Evolutionary conservation across 2,888 invertebrate species (phyloP), one percentile per base, ranked within the genome.

Genomic region (Tethea ocularis): DNA sequence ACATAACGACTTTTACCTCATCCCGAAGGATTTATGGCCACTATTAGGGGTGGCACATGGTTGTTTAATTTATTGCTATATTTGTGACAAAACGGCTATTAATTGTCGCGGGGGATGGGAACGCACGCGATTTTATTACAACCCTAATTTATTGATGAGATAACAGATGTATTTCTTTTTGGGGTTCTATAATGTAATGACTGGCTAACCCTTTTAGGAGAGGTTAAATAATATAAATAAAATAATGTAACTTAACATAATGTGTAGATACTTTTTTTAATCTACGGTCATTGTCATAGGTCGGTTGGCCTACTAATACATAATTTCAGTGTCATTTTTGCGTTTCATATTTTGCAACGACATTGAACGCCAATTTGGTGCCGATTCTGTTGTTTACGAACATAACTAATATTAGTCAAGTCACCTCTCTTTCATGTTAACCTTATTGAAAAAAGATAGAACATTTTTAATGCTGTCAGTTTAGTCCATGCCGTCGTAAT

Each of bases 11-110:
- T 58, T 72, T 75, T 75, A 71, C 73, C 74, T 76, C 72, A 62
- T 70, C 69, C 53, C 51, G 66, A 61, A 66, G 67, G 79, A 86
- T 85, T 86, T 86, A 86, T 83, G 72, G 79, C 80, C 79, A 69
- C 74, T 81, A 78, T 79, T 73, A 72, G 72, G 84, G 83, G 80
- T 33, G 33, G 33, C 33, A 29, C 29, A 29, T 29, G 29, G 29
- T 78, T 73, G 82, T 68, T 74, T 83, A 78, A 90, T 91, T 88
- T 89, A 91, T 87, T 67, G 79, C 78, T 82, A 86, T 87, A 87
- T 89, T 87, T 87, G 85, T 86, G 79, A 86, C 86, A 84, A 86
- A 87, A 84, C 72, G 78, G 79, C 86, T 84, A 84, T 88, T 86
- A 81, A 80, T 52, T 62, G 63, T 56, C 17, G 15, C 13, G 58